A percentile compares a stretch with the other conserved stretches of the same genome.
Evolutionary conservation across 2,113 vertebrate species (phyloP).

Genomic region (Nothocercus nigrocapillus): DNA sequence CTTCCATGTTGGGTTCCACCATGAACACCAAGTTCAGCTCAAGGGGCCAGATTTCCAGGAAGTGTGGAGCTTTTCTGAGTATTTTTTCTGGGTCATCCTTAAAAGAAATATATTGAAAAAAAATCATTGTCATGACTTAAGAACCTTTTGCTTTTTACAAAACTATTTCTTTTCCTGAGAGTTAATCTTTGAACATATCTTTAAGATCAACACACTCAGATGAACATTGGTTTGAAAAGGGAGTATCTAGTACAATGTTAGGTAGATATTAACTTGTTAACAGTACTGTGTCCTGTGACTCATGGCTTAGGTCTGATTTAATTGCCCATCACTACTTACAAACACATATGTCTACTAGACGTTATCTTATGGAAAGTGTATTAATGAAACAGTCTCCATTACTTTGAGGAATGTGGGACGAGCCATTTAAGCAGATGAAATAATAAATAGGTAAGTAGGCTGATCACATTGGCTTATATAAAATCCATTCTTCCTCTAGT

Average conservation of each 20-base stretch:
- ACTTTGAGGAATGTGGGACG: background rate
- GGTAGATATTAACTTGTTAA: background rate
- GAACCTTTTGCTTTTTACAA: background rate
- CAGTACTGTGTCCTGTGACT: background rate
- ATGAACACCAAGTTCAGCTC: background rate
- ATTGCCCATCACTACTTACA: background rate
- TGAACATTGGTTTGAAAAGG: background rate
- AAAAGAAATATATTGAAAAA: background rate
- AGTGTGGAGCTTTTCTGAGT: background rate
- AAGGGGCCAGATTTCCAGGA: background rate
- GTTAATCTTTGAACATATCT: background rate
- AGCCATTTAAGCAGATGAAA: background rate
- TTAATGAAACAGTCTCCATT: background rate
- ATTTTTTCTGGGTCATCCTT: background rate
- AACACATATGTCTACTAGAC: background rate
- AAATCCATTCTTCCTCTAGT: background rate
- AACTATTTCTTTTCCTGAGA: background rate
- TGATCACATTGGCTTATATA: background rate
- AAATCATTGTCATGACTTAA: background rate
- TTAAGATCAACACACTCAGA: background rate
- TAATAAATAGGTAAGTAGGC: background rate
- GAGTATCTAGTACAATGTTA: background rate
- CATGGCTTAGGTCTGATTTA: background rate
- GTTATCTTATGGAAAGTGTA: background rate
- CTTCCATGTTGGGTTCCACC: background rate